phyloP scores from a whole-genome alignment of 2,797 vertebrate species.

The Decapterus maruadsi region DNA sequence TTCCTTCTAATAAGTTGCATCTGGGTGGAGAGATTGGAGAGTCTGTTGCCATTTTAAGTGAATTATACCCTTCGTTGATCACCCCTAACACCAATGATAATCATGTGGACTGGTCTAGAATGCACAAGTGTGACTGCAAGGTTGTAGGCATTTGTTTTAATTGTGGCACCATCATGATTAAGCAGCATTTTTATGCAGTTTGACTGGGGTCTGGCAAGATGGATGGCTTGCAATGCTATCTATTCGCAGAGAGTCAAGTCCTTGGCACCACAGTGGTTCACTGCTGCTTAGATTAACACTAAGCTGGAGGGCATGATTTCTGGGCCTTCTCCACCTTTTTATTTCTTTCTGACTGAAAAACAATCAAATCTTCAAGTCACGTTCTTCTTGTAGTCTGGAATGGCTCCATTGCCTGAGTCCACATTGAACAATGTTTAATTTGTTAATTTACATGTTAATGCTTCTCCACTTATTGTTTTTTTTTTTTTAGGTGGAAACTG shows the following conservation, averaged over 20 bases:
- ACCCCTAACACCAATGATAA: conserved; percentile 68
- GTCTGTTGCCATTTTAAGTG: conserved; percentile 72
- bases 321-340: conserved; percentile 39
- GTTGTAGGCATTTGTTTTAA: conserved; percentile 83
- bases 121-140: conserved; percentile 67
- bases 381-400: conserved; percentile 5
- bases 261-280: conserved; percentile 69
- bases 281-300: conserved; percentile 73
- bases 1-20: conserved; percentile 70
- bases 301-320: conserved; percentile 59
- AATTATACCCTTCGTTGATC: conserved; percentile 79
- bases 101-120: conserved; percentile 65
- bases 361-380: conserved; percentile 42
- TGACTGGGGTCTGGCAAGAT: conserved; percentile 83
- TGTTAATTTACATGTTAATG: conserved; percentile 41
- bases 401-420: conserved; percentile 2
- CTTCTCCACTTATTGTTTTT: conserved; percentile 14
- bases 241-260: conserved; percentile 73
- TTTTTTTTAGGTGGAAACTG: conserved; percentile 92
- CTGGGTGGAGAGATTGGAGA: conserved; percentile 55
- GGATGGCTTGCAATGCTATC: conserved; percentile 80
- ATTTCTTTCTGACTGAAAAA: conserved; percentile 43
- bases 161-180: conserved; percentile 81
- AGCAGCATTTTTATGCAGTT: conserved; percentile 78
- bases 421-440: conserved; percentile 30